Conservation (phyloP, 2,888 invertebrate genomes). For the Nomada fucata region DNA sequence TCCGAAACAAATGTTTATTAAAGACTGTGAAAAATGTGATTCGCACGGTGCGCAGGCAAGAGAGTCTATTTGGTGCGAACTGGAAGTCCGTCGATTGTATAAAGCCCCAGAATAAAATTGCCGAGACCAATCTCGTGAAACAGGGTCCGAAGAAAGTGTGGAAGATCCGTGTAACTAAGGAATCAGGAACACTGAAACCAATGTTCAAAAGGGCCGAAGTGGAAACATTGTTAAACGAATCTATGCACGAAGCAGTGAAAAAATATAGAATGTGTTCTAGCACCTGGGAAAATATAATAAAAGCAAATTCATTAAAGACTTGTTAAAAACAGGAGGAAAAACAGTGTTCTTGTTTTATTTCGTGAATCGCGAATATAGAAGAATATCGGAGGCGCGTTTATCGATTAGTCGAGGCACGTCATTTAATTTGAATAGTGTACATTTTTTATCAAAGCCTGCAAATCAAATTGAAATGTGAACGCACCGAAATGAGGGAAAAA, state of each 20-base stretch:
- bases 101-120: conserved; percentile 5
- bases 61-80: neutral
- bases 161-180: neutral
- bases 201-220: conserved; percentile 61
- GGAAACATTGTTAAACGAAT: conserved; percentile 61
- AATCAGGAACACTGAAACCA: conserved; percentile 7
- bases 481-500: conserved; percentile 32
- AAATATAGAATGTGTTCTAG: conserved; percentile 51
- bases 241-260: conserved; percentile 63
- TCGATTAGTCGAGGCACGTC: conserved; percentile 22
- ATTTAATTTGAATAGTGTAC: neutral
- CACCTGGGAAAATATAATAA: conserved; percentile 50
- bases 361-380: conserved; percentile 24
- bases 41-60: conserved; percentile 27
- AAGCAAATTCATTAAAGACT: conserved; percentile 1
- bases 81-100: conserved; percentile 5
- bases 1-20: conserved; percentile 58
- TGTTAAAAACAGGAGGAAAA: neutral
- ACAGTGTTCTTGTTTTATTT: neutral
- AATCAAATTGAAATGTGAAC: conserved; percentile 33
- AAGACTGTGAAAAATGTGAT: conserved; percentile 56
- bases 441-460: conserved; percentile 4
- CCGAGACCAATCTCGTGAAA: conserved; percentile 14
- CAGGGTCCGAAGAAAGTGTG: neutral
- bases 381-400: conserved; percentile 26